Base-by-base conservation (phyloP, 2,888 invertebrate species). In the Tachina lurida region DNA sequence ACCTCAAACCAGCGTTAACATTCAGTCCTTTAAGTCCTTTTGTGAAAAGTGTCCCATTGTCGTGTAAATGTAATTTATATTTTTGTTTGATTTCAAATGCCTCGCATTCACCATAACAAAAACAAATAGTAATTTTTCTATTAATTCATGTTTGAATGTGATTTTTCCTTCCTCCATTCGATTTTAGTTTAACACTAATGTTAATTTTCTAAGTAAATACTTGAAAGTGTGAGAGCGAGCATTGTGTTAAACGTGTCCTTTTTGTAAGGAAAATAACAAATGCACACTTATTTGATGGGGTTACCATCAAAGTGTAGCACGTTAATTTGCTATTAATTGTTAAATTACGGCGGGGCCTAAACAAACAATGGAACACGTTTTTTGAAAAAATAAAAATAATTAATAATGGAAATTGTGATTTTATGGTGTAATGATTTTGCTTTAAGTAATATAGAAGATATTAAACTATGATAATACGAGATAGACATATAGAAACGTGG, bases 321-420 rank as follows among this genome's bases (percentile, higher is more conserved):
- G 91, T 91, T 91, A 91, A 91, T 91, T 91, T 91, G 91, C 90
- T 91, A 92, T 90, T 91, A 91, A 91, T 92, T 91, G 91, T 87
- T 76, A 73, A 65, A 77, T 75, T 76, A 86, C 65, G 71, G 67
- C 41, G 39, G 79, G 3, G 70, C 83, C 83, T 83, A 86, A 86
- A 63, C 60, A 79, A 86, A 75, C 58, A 71, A 56, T 19, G 39
- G 12, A 56, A 62, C 79, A 79, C 75, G 79, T 54, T 79, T 74
- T 47, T 22, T 22, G 19, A n/a, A 41, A 13, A 52, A n/a, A 17
- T 41, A 22, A 9, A 49, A 41, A 15, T 5, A 31, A 31, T 31
- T 31, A 31, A 31, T 31, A 31, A 31, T 31, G 31, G 2, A 41
- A 58, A 74, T 39, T 56, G 56, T 39, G 70, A 70, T 62, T 78